phyloP scores from a whole-genome alignment of 2,888 invertebrate genomes.

The Deilephila porcellus region DNA sequence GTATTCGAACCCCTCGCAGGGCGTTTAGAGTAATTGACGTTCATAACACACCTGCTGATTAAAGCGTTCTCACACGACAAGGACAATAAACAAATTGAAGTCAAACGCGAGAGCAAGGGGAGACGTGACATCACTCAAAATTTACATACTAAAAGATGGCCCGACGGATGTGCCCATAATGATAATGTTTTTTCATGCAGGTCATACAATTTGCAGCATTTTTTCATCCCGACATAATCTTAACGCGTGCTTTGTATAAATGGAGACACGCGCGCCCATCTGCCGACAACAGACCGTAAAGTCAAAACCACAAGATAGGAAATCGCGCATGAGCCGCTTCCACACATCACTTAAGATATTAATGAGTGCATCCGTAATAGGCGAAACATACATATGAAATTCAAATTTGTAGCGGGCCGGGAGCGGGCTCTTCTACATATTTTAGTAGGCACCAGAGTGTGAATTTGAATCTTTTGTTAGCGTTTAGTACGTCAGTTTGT shows the following conservation, averaged over 20 bases:
- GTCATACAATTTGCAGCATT: slow-evolving; percentile 82
- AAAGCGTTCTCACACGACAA: slow-evolving; percentile 33
- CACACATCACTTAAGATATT: slow-evolving; percentile 84
- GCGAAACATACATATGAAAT: slow-evolving; percentile 84
- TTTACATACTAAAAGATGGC: slow-evolving; percentile 79
- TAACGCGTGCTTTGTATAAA: slow-evolving; percentile 73
- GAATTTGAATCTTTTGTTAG: slow-evolving; percentile 84
- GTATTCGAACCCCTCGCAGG: neutral
- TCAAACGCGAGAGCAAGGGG: slow-evolving; percentile 34
- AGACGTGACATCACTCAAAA: slow-evolving; percentile 47
- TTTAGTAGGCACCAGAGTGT: slow-evolving; percentile 84
- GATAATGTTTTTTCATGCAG: slow-evolving; percentile 81
- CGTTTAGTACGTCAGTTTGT: slow-evolving; percentile 74
- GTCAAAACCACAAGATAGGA: slow-evolving; percentile 55
- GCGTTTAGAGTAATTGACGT: neutral
- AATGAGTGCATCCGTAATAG: slow-evolving; percentile 85
- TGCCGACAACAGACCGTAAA: slow-evolving; percentile 46
- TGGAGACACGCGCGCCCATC: slow-evolving; percentile 50
- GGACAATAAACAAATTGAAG: slow-evolving; percentile 44
- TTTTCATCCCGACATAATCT: slow-evolving; percentile 79
- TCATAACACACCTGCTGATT: slow-evolving; percentile 30
- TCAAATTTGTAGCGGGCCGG: slow-evolving; percentile 82
- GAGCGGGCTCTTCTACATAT: slow-evolving; percentile 82
- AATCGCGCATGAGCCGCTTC: slow-evolving; percentile 56
- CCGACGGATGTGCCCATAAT: slow-evolving; percentile 64